Evolutionary conservation across 1,140 invertebrate genomes (phyloP), one percentile per base, ranked within the genome.

Genomic region (Trichonephila clavipes): DNA sequence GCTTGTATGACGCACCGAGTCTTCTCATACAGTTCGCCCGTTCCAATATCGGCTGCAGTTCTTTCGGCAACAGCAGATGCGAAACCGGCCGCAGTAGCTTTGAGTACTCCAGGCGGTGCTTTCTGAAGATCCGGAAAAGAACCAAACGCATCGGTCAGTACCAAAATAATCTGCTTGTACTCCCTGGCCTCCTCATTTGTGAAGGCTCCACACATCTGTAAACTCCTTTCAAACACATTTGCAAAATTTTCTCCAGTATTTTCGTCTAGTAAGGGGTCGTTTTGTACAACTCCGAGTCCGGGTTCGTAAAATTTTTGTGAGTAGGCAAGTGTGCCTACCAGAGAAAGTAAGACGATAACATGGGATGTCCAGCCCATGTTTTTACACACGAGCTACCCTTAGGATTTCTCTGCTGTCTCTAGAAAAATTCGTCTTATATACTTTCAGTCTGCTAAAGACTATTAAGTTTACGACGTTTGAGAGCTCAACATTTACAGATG

Each of bases 311-410:
- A 40, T 59, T 44, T 19, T 88, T 12, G 40, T 77, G 72, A 28
- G 72, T 77, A 58, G 82, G 82, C 82, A n/a, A 82, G 89, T 40
- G 72, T 59, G 51, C 69, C 89, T 62, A 82, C 61, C 44, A 90
- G 28, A 90, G n/a, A 90, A 82, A 90, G 24, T 62, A 77, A 40
- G 51, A 90, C 69, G 28, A 90, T 7, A 21, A 90, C 89, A 90
- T 90, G 89, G 89, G 89, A 82, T 81, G 82, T 34, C 72, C 69
- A 81, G 66, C 89, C 89, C 89, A 90, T 90, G 88, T 82, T 90
- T 88, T 34, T 8, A 61, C 88, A 77, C 88, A 82, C 51, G 72
- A 90, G 72, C 88, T 90, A 34, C 44, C 88, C 51, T 61, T 28
- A 34, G 51, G 28, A 58, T 81, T 90, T 58, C n/a, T 82, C 40